Evolutionary conservation across 2,888 invertebrate genomes (phyloP), one percentile per base, ranked within the genome.

Genomic region (Hoplodrina blanda): DNA sequence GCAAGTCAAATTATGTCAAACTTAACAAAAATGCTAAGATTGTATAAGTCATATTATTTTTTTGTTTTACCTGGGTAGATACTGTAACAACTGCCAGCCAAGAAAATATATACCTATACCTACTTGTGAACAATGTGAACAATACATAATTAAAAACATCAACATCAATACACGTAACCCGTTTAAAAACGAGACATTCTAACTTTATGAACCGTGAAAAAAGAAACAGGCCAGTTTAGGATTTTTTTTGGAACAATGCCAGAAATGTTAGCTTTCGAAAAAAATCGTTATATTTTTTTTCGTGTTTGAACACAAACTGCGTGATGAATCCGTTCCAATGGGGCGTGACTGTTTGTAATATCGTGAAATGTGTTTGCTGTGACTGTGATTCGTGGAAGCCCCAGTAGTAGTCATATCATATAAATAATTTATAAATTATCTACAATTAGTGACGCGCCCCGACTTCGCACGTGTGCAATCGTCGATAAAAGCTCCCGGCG

Each of bases 151-250:
- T 46, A 46, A 46, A 19, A 61, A 30, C 11, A 13, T 17, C 46
- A 59, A 46, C 54, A 59, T 63, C 54, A 41, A 67, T 57, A 61
- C 41, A 19, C 44, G 10, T 62, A 41, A 44, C 13, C n/a, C 65
- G 57, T 68, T 81, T 76, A 41, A 50, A 81, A 81, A 76, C 56
- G 46, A 61, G 7, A 59, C 25, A 62, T 30, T 50, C n/a, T 1
- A 62, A 41, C 59, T 50, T 71, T 73, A 68, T 81, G 73, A 71
- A 59, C 62, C 69, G 67, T 71, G 65, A 65, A 78, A 82, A 78
- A 71, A 68, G 56, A 69, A 76, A 71, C 61, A 62, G 69, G n/a
- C 15, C 65, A 50, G 64, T 82, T 75, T 62, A 49, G 65, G 49
- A 33, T 11, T 62, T 62, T 64, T 81, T 41, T 13, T 81, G 78